phyloP scores from a whole-genome alignment of 2,888 invertebrate genomes.

The Hyposoter didymator region DNA sequence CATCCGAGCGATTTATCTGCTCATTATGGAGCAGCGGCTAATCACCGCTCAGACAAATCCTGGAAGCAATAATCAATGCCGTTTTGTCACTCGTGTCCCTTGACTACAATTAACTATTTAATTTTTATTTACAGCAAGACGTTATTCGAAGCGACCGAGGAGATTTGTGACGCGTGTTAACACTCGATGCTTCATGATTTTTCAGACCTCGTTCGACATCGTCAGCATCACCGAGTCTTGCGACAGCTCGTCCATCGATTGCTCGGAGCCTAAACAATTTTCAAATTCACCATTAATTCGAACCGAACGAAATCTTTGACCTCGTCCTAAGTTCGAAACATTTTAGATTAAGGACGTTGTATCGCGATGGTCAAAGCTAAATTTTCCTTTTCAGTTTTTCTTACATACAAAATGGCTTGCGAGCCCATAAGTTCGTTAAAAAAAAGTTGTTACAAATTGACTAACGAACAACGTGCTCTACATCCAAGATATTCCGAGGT shows the following conservation, averaged over 20 bases:
- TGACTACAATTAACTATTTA: constrained; percentile 12
- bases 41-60: not conserved
- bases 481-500: no score
- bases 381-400: no score
- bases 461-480: no score
- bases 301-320: not conserved
- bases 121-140: constrained; percentile 61
- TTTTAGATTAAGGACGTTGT: no score
- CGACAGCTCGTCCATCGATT: constrained; percentile 93
- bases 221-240: constrained; percentile 95
- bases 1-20: constrained; percentile 7
- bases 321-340: no score
- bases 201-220: constrained; percentile 92
- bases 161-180: not conserved
- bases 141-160: constrained; percentile 27
- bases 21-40: constrained; percentile 26
- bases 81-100: not conserved
- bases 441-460: no score
- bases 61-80: constrained; percentile 3
- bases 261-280: constrained; percentile 87
- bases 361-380: no score
- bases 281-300: not conserved
- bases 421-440: no score
- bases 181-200: constrained; percentile 9
- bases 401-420: no score